Evolutionary conservation across 2,113 vertebrate species (phyloP), one percentile per base, ranked within the genome.

Genomic region (Platycercus adscitus): DNA sequence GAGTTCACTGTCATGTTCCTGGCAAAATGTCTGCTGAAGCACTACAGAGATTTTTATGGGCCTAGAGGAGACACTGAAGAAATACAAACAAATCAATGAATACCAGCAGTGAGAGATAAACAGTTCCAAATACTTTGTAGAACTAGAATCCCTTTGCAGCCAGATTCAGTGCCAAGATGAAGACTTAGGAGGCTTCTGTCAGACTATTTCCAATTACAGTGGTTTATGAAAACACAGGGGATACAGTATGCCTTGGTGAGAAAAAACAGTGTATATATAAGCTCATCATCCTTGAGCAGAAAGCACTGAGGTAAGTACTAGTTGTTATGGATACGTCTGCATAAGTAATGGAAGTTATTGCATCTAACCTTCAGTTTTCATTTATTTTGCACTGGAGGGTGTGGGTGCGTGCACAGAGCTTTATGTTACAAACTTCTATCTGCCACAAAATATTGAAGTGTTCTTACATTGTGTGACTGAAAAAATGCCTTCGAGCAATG

Each of bases 11-110:
- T 58, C 53, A 60, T 90, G 82, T 77, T 94, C 88, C 14, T 29
- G 92, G 78, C 93, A 96, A 72, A 93, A 86, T 15, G 73, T 80
- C 93, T 66, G 65, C 84, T 93, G 69, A 61, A 88, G 70, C 37
- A 86, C 29, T 85, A 83, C 60, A 46, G 24, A 91, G 92, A 85
- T 91, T 97, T 98, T 98, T 97, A 98, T 50, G 95, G 90, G 90
- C 60, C 53, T 94, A 82, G 81, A 72, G 85, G 95, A 97, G 96
- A 88, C 89, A 81, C 82, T 70, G 93, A 91, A 64, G 85, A 97
- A 97, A 96, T 53, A 97, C 95, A 98, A 97, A 98, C 97, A 97
- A 96, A 96, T 95, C 97, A 95, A 50, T 82, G 95, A 82, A 79
- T 95, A 94, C 93, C 89, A 97, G 87, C 91, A 89, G 72, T 13